A percentile compares a stretch with the other conserved stretches of the same genome.
These are phyloP conservation scores for Sphaeridia pumilis DNA, from an alignment of 2,888 invertebrate genomes.

Conservation along the genomic window DNA sequence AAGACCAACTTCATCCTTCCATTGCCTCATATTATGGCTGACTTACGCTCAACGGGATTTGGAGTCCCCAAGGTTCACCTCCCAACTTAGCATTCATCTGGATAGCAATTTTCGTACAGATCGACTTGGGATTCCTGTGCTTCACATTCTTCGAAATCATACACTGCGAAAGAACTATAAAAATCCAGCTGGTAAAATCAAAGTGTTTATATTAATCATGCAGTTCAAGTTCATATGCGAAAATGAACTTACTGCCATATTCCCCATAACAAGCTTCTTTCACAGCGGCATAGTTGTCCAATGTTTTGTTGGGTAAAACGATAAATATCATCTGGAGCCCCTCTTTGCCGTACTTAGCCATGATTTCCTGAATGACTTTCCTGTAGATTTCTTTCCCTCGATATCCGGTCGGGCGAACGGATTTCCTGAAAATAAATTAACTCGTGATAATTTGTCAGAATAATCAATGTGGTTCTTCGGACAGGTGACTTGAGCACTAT, in stretches of 20 bases:
- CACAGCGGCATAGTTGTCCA: constrained; percentile 45
- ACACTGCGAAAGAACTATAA: constrained; percentile 26
- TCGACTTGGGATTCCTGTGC: constrained; percentile 23
- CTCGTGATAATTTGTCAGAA: background rate
- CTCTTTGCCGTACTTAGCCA: constrained; percentile 6
- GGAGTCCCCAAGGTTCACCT: constrained; percentile 74
- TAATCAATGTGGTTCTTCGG: background rate
- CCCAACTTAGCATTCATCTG: constrained; percentile 56
- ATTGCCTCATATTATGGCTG: background rate
- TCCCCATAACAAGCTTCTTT: constrained; percentile 39
- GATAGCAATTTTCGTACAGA: constrained; percentile 44
- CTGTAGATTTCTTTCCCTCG: constrained; percentile 1
- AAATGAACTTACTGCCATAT: constrained; percentile 19
- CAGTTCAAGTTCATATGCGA: too few species aligned
- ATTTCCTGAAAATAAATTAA: constrained; percentile 1
- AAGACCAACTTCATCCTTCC: background rate
- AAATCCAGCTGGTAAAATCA: background rate
- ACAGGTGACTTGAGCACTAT: background rate
- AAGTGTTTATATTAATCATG: too few species aligned
- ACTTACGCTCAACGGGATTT: constrained; percentile 48
- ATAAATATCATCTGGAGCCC: constrained; percentile 41
- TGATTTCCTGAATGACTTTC: constrained; percentile 6
- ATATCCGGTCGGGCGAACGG: background rate
- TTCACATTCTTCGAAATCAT: constrained; percentile 22
- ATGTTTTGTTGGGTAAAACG: constrained; percentile 42